Percentiles rank a stretch among this genome's conserved stretches.
Evolutionary conservation across 2,113 vertebrate species (phyloP).

Genomic region (Syngnathus floridae): DNA sequence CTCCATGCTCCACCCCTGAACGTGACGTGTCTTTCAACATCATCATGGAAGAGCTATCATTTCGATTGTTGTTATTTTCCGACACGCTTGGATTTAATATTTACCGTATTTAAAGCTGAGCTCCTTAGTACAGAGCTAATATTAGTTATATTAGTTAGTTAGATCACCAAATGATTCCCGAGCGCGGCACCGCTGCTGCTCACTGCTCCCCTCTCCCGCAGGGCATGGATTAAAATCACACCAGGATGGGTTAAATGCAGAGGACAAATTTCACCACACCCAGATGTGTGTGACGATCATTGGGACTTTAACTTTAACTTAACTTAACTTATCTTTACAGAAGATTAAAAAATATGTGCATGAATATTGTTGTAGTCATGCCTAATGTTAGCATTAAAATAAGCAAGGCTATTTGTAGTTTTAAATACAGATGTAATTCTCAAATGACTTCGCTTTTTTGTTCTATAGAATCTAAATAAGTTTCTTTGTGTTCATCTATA

Average conservation of each 20-base stretch:
- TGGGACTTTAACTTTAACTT: too few species aligned
- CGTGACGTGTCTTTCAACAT: constrained; percentile 36
- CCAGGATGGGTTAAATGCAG: too few species aligned
- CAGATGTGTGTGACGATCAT: too few species aligned
- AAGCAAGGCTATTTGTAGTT: background rate
- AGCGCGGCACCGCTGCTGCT: too few species aligned
- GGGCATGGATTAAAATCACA: too few species aligned
- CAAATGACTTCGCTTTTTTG: too few species aligned
- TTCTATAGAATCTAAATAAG: background rate
- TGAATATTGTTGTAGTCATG: too few species aligned
- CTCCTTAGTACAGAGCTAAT: background rate
- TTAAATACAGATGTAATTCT: background rate
- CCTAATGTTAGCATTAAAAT: background rate
- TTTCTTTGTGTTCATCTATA: constrained; percentile 50
- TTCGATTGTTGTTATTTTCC: background rate
- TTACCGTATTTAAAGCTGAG: background rate
- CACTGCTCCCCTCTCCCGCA: too few species aligned
- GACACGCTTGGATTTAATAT: background rate
- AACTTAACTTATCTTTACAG: background rate
- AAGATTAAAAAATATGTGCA: background rate
- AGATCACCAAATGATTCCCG: too few species aligned
- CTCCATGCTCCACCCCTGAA: too few species aligned
- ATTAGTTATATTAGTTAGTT: background rate
- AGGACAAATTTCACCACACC: too few species aligned
- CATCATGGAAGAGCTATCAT: constrained; percentile 20